These are phyloP conservation scores for Drosophila paramelanica DNA, from an alignment of 2,888 invertebrate species.

Conservation along the genomic window DNA sequence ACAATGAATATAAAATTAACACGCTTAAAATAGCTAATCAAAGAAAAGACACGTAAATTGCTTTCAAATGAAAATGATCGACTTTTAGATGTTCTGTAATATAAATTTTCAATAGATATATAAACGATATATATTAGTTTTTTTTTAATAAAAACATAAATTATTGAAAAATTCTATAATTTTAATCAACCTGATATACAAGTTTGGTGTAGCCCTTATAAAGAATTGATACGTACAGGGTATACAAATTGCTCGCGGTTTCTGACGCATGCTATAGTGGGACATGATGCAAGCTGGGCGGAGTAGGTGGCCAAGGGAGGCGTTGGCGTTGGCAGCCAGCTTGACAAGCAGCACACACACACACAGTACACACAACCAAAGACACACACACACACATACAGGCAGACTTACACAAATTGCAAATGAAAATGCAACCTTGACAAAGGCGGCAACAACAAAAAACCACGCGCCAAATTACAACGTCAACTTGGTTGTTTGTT, in stretches of 20 bases:
- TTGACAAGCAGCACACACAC: slow-evolving; percentile 29
- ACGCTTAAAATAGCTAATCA: slow-evolving; percentile 31
- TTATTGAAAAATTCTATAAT: background rate
- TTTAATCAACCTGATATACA: background rate
- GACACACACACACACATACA: slow-evolving; percentile 1
- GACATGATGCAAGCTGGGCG: slow-evolving; percentile 7
- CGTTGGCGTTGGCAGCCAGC: slow-evolving; percentile 46
- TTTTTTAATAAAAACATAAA: too few species aligned
- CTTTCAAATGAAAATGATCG: background rate
- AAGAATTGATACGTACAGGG: slow-evolving; percentile 16
- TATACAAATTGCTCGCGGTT: slow-evolving; percentile 41
- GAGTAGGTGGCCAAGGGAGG: slow-evolving; percentile 30
- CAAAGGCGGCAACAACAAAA: slow-evolving; percentile 56
- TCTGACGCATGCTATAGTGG: slow-evolving; percentile 35
- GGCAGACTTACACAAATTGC: slow-evolving; percentile 46
- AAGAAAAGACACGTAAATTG: background rate
- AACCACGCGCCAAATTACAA: slow-evolving; percentile 68
- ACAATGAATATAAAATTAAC: slow-evolving; percentile 53
- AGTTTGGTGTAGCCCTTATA: background rate
- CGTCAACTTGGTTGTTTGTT: slow-evolving; percentile 43
- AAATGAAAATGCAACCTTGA: slow-evolving; percentile 74
- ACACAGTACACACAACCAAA: slow-evolving; percentile 22
- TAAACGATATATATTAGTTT: too few species aligned
- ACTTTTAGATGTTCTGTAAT: slow-evolving; percentile 8
- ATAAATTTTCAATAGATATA: background rate